Percentiles rank a stretch among this genome's conserved stretches.
Conservation (phyloP, 2,888 invertebrate genomes). For the Mechanitis messenoides region DNA sequence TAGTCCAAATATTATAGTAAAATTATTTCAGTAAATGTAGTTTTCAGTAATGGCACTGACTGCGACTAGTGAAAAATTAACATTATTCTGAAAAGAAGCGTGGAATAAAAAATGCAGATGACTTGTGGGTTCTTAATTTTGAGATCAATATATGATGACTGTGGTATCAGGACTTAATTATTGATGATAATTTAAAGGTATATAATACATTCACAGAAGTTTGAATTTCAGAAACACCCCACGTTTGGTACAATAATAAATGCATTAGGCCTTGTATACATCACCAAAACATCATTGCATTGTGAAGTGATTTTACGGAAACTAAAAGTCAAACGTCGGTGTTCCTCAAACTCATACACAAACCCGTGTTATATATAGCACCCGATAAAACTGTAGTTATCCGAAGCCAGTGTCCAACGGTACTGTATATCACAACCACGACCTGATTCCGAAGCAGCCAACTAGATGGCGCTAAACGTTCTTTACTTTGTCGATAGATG, state of each 20-base stretch:
- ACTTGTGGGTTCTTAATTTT: conserved; percentile 66
- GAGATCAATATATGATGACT: conserved; percentile 62
- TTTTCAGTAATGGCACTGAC: conserved; percentile 44
- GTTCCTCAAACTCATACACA: conserved; percentile 38
- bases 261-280: conserved; percentile 34
- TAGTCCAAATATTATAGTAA: background rate
- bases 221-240: conserved; percentile 46
- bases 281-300: conserved; percentile 28
- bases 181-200: conserved; percentile 29
- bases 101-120: conserved; percentile 54
- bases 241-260: conserved; percentile 44
- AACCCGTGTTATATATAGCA: conserved; percentile 43
- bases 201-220: conserved; percentile 29
- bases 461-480: conserved; percentile 45
- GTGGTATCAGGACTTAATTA: conserved; percentile 40
- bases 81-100: conserved; percentile 23
- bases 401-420: conserved; percentile 32
- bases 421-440: conserved; percentile 61
- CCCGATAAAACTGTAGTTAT: conserved; percentile 43
- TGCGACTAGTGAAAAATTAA: conserved; percentile 46
- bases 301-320: conserved; percentile 33
- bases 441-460: conserved; percentile 42
- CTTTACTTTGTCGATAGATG: conserved; percentile 17
- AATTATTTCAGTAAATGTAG: background rate
- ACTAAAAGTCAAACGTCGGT: conserved; percentile 44